Evolutionary conservation across 2,888 invertebrate genomes (phyloP).

Genomic region (Pristionchus mayeri): DNA sequence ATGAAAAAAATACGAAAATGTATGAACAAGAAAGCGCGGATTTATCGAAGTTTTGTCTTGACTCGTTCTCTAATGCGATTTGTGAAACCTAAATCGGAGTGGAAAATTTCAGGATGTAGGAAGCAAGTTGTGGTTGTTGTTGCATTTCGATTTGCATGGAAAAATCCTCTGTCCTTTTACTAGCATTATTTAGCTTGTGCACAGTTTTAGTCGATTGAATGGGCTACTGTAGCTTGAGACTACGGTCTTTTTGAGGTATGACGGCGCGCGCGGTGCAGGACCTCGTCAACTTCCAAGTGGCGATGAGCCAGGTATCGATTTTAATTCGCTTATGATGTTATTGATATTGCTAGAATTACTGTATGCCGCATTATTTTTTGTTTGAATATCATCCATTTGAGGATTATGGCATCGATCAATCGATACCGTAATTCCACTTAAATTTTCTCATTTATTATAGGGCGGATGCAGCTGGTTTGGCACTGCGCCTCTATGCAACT

Average conservation of each 20-base stretch:
- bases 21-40: too few species aligned
- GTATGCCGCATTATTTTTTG: neutral
- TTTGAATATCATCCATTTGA: neutral
- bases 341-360: too few species aligned
- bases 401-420: neutral
- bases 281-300: slow-evolving; percentile 63
- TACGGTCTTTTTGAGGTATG: slow-evolving; percentile 62
- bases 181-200: neutral
- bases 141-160: too few species aligned
- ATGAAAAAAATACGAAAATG: too few species aligned
- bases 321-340: neutral
- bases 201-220: too few species aligned
- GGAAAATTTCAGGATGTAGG: too few species aligned
- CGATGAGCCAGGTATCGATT: slow-evolving; percentile 49
- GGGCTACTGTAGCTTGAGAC: neutral
- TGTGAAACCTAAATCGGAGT: too few species aligned
- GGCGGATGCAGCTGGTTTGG: slow-evolving; percentile 67
- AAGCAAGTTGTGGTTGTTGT: too few species aligned
- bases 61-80: too few species aligned
- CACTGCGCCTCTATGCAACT: slow-evolving; percentile 72
- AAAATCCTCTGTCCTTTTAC: too few species aligned
- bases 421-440: neutral
- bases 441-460: neutral
- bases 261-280: slow-evolving; percentile 69
- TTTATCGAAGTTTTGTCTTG: too few species aligned